phyloP scores from a whole-genome alignment of 2,888 invertebrate species.

The Eugnorisma glareosa region DNA sequence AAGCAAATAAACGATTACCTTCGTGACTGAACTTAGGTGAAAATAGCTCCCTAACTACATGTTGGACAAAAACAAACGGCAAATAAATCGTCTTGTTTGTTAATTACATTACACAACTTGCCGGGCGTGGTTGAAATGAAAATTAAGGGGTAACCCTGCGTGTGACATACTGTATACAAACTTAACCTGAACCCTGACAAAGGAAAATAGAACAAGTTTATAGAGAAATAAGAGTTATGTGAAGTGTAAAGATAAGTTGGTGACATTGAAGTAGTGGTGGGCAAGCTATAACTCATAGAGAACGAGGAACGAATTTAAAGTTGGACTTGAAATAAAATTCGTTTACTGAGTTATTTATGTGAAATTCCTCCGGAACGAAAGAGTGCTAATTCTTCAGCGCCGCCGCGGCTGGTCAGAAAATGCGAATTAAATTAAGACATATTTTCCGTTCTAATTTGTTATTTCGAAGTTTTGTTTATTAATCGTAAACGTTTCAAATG shows the following conservation, averaged over 20 bases:
- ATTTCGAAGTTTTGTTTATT: conserved; percentile 9
- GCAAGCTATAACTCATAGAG: conserved; percentile 61
- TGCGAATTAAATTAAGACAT: conserved; percentile 39
- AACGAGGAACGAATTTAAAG: conserved; percentile 67
- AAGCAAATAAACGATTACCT: conserved; percentile 50
- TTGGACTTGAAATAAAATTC: conserved; percentile 62
- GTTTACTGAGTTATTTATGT: conserved; percentile 65
- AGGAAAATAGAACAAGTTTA: conserved; percentile 29
- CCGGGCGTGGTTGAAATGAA: conserved; percentile 66
- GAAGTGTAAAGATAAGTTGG: conserved; percentile 32
- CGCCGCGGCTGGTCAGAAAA: conserved; percentile 9
- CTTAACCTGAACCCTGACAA: conserved; percentile 17
- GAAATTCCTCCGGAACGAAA: conserved; percentile 31
- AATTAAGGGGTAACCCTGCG: conserved; percentile 67
- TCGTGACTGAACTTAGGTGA: conserved; percentile 50
- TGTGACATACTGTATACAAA: conserved; percentile 61
- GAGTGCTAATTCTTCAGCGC: conserved; percentile 50
- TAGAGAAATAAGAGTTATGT: conserved; percentile 15
- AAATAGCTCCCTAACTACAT: conserved; percentile 60
- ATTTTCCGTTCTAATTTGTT: conserved; percentile 10
- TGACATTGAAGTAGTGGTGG: conserved; percentile 63
- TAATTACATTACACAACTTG: conserved; percentile 66
- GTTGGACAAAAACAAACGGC: conserved; percentile 53
- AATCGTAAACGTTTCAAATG: not conserved
- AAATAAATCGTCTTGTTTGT: conserved; percentile 67